These are phyloP conservation scores for Drosophila willistoni DNA, from an alignment of 1,140 invertebrate genomes.

Conservation along the genomic window DNA sequence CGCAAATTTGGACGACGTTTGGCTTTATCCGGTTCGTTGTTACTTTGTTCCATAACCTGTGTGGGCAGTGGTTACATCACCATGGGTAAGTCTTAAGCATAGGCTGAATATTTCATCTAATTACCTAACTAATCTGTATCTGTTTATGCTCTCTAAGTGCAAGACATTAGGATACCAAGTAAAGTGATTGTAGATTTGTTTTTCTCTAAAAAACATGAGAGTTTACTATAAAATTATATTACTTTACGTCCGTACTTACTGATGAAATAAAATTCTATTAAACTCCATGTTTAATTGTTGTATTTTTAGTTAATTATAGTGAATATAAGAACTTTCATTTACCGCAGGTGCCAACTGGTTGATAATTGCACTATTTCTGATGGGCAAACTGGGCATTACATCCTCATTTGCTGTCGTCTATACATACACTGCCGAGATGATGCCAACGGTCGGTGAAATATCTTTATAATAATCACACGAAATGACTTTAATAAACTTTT, in stretches of 20 bases:
- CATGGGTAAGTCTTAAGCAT: conserved; percentile 44
- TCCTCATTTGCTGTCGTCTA: conserved; percentile 86
- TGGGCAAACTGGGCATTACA: conserved; percentile 87
- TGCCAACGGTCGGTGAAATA: conserved; percentile 84
- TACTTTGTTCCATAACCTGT: conserved; percentile 85
- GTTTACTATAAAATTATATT: not conserved
- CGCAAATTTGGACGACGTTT: conserved; percentile 84
- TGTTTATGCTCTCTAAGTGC: conserved; percentile 46
- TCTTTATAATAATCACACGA: not conserved
- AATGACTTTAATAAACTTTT: not conserved
- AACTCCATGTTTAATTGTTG: conserved; percentile 5
- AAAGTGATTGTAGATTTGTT: conserved; percentile 13
- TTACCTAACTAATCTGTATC: not conserved
- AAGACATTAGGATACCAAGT: conserved; percentile 48
- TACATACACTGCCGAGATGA: conserved; percentile 86
- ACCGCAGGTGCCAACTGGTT: conserved; percentile 83
- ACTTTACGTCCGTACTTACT: not conserved
- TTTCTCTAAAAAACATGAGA: not conserved
- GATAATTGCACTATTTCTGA: conserved; percentile 85
- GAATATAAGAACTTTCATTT: not conserved
- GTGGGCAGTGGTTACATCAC: conserved; percentile 81
- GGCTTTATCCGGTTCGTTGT: conserved; percentile 84
- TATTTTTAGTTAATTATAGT: too few relatives aligned
- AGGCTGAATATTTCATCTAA: not conserved
- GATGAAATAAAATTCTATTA: not conserved